Evolutionary conservation across 2,888 invertebrate genomes (phyloP), one percentile per base, ranked within the genome.

Genomic region (Pecten maximus): DNA sequence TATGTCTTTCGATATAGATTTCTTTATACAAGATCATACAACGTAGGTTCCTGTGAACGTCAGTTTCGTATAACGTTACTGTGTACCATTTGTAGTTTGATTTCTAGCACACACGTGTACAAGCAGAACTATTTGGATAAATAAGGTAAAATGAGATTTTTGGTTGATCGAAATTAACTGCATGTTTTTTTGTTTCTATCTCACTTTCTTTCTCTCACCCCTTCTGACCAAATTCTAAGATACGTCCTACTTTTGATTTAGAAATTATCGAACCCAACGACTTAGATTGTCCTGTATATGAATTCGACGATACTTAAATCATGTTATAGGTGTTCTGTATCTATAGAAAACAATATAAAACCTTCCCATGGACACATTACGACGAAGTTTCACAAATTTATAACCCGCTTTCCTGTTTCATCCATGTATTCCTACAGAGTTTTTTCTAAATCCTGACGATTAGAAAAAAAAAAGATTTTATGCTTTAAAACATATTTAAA

Each of bases 61-160:
- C 60, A 60, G 60, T 23, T 60, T 74, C 28, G 74, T 74, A 35
- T 35, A 10, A 35, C 74, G 74, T 28, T 23, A 74, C 35, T 74
- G 35, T 74, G 35, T 74, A 74, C 35, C 35, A 74, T 74, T 28
- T 74, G 74, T 35, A 74, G 74, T 74, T 74, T 74, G 74, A 74
- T 74, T 74, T 74, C 74, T 74, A 74, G 74, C 60, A 60, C 60
- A 60, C 28, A 1, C 10, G 74, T 74, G 74, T 74, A 74, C 74
- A 74, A 74, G 74, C 74, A 74, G 74, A 74, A 35, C 74, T 74
- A 12, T 74, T 74, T 74, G 74, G 74, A 74, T 74, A 74, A 35
- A 74, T 74, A 23, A 74, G 74, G 74, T 74, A 74, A 74, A 74
- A 28, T 4, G 74, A 74, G 4, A 74, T 28, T 74, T 74, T 74